Evolutionary conservation across 2,797 vertebrate genomes (phyloP), one percentile per base, ranked within the genome.

Genomic region (Falco rusticolus): DNA sequence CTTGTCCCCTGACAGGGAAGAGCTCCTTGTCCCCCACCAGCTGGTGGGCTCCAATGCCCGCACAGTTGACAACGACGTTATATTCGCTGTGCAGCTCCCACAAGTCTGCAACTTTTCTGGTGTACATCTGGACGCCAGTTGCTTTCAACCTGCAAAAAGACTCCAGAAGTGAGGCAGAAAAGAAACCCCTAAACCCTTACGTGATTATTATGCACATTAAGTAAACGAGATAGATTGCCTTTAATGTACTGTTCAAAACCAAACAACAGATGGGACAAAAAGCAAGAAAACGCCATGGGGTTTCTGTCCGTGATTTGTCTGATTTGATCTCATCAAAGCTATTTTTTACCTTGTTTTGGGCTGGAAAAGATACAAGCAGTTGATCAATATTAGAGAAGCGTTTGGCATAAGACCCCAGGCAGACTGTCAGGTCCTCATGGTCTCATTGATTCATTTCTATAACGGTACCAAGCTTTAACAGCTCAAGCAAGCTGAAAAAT

Each of bases 41-140:
- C 17, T 81, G 68, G 48, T 59, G 98, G 91, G 99, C 98, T 75
- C 99, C 99, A 29, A 99, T 97, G 63, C 99, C 99, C 0, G 98
- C 80, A 37, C 99, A 99, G 98, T 99, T 99, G 80, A 99, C 98
- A 10, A 99, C 96, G 1, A 99, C 9, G 45, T 99, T 98, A 6
- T 98, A 99, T 81, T 79, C 93, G 0, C 71, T 50, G n/a, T 94
- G 96, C 54, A 99, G 97, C 22, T 99, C 98, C 96, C 98, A 98
- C 16, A 99, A 59, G 83, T 98, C 97, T 93, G 95, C 70, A 37
- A 99, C 90, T 95, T 96, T 98, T 84, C 97, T 98, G 76, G 65
- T 92, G 87, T 97, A 94, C 14, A 99, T 89, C 76, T 93, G 95
- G 50, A 98, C 97, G 11, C 99, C 98, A 20, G 94, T 92, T 94